Evolutionary conservation across 2,888 invertebrate species (phyloP).

Genomic region (Ptilodon capucinus): DNA sequence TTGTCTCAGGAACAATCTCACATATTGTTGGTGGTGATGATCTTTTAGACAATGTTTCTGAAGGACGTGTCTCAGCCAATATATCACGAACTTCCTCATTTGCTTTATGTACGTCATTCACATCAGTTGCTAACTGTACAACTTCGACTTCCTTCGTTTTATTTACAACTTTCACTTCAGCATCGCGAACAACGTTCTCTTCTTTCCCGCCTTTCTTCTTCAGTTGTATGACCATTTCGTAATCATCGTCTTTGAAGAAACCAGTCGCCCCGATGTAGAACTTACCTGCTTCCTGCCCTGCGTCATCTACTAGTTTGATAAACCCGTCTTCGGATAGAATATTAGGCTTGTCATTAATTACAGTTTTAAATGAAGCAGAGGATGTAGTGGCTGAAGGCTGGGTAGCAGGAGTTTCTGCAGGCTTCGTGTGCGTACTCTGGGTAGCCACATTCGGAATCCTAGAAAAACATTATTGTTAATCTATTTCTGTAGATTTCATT

Average conservation of each 20-base stretch:
- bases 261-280: constrained; percentile 70
- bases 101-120: constrained; percentile 1
- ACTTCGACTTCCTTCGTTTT: neutral
- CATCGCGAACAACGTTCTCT: constrained; percentile 18
- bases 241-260: constrained; percentile 63
- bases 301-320: constrained; percentile 58
- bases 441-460: constrained; percentile 11
- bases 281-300: constrained; percentile 58
- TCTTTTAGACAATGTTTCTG: constrained; percentile 1
- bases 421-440: constrained; percentile 16
- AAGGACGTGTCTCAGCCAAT: neutral
- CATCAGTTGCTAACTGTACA: neutral
- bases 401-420: constrained; percentile 3
- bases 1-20: neutral
- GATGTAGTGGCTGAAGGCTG: constrained; percentile 48
- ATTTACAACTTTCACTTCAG: constrained; percentile 4
- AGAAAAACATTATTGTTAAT: constrained; percentile 2
- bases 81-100: constrained; percentile 3
- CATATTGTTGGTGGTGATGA: constrained; percentile 2
- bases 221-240: constrained; percentile 73
- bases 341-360: constrained; percentile 41
- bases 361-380: constrained; percentile 53
- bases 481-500: neutral
- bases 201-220: constrained; percentile 57
- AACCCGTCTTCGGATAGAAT: constrained; percentile 41